Conservation (phyloP, 1,140 invertebrate genomes). For the Arion vulgaris region DNA sequence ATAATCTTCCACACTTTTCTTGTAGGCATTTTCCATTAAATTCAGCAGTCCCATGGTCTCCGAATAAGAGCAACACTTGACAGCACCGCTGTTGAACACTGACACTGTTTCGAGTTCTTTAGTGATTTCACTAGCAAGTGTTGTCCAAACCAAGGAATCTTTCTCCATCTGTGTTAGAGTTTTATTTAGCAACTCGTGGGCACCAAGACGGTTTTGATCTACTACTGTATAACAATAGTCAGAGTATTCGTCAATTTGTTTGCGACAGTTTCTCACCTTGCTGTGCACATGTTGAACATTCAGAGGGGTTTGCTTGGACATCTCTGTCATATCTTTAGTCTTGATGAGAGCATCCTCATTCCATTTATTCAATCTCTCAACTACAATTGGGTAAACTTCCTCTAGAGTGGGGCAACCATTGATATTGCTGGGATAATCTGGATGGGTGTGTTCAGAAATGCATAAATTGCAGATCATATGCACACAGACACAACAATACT, state of each 20-base stretch:
- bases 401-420: background rate
- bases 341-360: slow-evolving; percentile 31
- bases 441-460: background rate
- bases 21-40: slow-evolving; percentile 29
- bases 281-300: background rate
- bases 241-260: slow-evolving; percentile 23
- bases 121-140: background rate
- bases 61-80: background rate
- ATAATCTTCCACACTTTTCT: background rate
- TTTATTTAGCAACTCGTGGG: background rate
- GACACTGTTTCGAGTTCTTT: background rate
- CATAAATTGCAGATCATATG: slow-evolving; percentile 13
- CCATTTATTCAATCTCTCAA: slow-evolving; percentile 23
- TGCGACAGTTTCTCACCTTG: background rate
- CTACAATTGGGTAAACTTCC: slow-evolving; percentile 21
- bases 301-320: background rate
- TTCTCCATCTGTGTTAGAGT: slow-evolving; percentile 5
- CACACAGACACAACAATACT: slow-evolving; percentile 24
- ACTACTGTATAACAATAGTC: slow-evolving; percentile 23
- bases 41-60: background rate
- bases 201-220: slow-evolving; percentile 18
- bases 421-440: slow-evolving; percentile 22
- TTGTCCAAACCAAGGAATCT: background rate
- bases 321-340: slow-evolving; percentile 11
- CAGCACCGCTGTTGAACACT: background rate